These are phyloP conservation scores for Hypanus sabinus DNA, from an alignment of 2,113 vertebrate genomes.

Conservation along the genomic window DNA sequence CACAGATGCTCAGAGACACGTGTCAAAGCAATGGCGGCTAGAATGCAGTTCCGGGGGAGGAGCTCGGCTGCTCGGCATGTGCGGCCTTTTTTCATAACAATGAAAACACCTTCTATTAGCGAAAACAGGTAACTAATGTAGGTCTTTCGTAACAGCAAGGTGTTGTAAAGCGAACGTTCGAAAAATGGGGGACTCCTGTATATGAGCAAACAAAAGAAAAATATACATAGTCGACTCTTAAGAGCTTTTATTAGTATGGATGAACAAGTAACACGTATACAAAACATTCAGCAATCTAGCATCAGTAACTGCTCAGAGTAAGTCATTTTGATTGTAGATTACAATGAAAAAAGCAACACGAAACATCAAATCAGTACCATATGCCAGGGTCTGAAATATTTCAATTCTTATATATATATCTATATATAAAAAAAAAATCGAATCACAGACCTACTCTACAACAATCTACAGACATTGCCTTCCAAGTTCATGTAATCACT, in stretches of 20 bases:
- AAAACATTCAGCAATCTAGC: background rate
- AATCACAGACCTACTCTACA: background rate
- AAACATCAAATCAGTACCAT: background rate
- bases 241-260: slow-evolving; percentile 25
- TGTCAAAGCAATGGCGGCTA: too few species aligned
- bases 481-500: slow-evolving; percentile 43
- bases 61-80: too few species aligned
- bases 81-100: too few species aligned
- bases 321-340: background rate
- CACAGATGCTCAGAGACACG: too few species aligned
- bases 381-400: background rate
- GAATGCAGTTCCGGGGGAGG: too few species aligned
- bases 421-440: background rate
- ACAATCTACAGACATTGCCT: too few species aligned
- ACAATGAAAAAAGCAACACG: background rate
- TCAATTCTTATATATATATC: background rate
- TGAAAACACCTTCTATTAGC: too few species aligned
- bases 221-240: background rate
- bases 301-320: background rate
- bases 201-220: background rate
- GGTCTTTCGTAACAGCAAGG: too few species aligned
- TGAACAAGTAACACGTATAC: background rate
- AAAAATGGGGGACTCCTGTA: too few species aligned
- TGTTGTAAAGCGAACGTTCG: too few species aligned
- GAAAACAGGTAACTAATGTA: too few species aligned